These are phyloP conservation scores for Babylonia areolata DNA, from an alignment of 1,140 invertebrate species.

Conservation along the genomic window DNA sequence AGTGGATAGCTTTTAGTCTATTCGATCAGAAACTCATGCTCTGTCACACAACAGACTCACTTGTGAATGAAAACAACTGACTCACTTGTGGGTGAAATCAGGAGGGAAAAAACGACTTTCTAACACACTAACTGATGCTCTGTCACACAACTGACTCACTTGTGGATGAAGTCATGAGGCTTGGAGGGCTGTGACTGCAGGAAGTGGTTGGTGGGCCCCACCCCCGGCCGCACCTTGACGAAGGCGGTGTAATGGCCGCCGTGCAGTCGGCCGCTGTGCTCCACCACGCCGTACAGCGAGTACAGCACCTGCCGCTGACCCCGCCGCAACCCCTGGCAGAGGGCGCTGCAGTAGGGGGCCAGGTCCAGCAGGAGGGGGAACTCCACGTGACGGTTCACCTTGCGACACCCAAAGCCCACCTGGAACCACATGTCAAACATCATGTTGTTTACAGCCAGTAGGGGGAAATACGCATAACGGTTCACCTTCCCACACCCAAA, in stretches of 20 bases:
- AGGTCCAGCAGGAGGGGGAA: conserved; percentile 92
- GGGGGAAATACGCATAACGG: too few relatives aligned
- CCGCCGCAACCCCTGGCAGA: conserved; percentile 79
- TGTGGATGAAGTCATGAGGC: conserved; percentile 59
- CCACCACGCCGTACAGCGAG: conserved; percentile 94
- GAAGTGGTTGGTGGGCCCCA: conserved; percentile 66
- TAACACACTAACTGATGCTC: too few relatives aligned
- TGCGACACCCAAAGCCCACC: conserved; percentile 81
- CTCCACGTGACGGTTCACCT: conserved; percentile 90
- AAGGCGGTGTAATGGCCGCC: conserved; percentile 98
- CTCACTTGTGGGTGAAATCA: too few relatives aligned
- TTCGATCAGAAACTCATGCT: too few relatives aligned
- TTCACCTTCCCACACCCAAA: too few relatives aligned
- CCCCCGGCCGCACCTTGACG: conserved; percentile 77
- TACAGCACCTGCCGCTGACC: conserved; percentile 83
- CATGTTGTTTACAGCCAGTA: too few relatives aligned
- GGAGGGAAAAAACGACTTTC: too few relatives aligned
- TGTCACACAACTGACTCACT: too few relatives aligned
- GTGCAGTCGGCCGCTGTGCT: conserved; percentile 92
- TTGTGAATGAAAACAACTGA: too few relatives aligned
- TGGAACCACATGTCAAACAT: conserved; percentile 74
- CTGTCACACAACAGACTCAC: too few relatives aligned
- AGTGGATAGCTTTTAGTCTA: too few relatives aligned
- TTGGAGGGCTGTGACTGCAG: conserved; percentile 64
- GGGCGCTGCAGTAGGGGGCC: conserved; percentile 91